Percentiles rank a stretch among this genome's conserved stretches.
Conservation (phyloP, 2,113 vertebrate species). For the Passer domesticus region DNA sequence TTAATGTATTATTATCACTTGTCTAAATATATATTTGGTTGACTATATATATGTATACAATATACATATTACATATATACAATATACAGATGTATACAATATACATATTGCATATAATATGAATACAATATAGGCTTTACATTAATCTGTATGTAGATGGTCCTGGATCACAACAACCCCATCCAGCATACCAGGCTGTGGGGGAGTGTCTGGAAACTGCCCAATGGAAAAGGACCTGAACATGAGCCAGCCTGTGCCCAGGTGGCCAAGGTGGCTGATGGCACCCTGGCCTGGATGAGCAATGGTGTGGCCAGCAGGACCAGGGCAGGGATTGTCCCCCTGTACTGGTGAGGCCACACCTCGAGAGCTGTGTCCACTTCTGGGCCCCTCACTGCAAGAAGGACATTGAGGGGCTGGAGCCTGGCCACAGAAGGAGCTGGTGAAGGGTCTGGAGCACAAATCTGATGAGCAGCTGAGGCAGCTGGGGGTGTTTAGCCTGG, state of each 20-base stretch:
- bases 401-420: rapidly evolving
- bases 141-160: not conserved
- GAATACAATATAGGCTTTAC: too few species aligned
- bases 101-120: too few species aligned
- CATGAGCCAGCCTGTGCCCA: rapidly evolving
- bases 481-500: not conserved
- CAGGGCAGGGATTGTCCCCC: not conserved
- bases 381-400: not conserved
- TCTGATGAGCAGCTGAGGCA: not conserved
- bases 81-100: not conserved
- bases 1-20: not conserved
- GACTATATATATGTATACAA: not conserved
- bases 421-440: not conserved
- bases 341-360: rapidly evolving
- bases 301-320: not conserved
- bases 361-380: rapidly evolving
- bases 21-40: not conserved
- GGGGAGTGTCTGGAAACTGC: not conserved
- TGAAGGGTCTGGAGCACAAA: not conserved
- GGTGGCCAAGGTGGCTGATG: rapidly evolving
- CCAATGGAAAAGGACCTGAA: not conserved
- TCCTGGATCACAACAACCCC: not conserved
- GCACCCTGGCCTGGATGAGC: not conserved
- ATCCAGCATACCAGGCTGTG: rapidly evolving
- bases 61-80: not conserved